Conservation (phyloP, 2,888 invertebrate species). For the Iphiclides podalirius region DNA sequence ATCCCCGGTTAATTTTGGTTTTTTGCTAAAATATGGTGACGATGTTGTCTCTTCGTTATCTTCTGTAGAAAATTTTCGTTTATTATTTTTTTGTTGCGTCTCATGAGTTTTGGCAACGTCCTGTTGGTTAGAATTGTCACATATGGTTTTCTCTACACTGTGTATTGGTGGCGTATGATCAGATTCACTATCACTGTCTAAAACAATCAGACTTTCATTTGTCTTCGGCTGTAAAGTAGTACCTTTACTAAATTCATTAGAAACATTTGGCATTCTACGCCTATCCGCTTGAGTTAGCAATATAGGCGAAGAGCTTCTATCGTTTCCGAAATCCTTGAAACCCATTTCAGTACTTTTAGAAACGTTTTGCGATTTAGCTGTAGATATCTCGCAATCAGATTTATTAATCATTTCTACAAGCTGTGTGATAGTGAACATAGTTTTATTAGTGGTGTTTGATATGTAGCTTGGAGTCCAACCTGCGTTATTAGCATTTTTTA, state of each 20-base stretch:
- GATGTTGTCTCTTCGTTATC: conserved; percentile 40
- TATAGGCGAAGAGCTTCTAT: conserved; percentile 59
- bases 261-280: conserved; percentile 31
- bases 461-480: conserved; percentile 7
- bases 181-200: conserved; percentile 66
- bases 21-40: conserved; percentile 67
- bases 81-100: conserved; percentile 33
- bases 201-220: conserved; percentile 49
- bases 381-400: conserved; percentile 35
- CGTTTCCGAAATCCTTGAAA: conserved; percentile 28
- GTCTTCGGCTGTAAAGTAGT: conserved; percentile 30
- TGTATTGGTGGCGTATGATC: conserved; percentile 47
- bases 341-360: conserved; percentile 13
- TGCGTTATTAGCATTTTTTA: neutral
- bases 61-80: conserved; percentile 51
- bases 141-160: conserved; percentile 31
- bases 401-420: conserved; percentile 68
- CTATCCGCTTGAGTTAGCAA: conserved; percentile 58
- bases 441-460: conserved; percentile 48
- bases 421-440: conserved; percentile 70
- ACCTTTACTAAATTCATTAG: neutral
- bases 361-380: conserved; percentile 19
- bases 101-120: conserved; percentile 25
- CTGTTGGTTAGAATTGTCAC: neutral
- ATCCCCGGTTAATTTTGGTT: conserved; percentile 44